phyloP scores from a whole-genome alignment of 2,113 vertebrate species.

The Chlorodrepanis virens region DNA sequence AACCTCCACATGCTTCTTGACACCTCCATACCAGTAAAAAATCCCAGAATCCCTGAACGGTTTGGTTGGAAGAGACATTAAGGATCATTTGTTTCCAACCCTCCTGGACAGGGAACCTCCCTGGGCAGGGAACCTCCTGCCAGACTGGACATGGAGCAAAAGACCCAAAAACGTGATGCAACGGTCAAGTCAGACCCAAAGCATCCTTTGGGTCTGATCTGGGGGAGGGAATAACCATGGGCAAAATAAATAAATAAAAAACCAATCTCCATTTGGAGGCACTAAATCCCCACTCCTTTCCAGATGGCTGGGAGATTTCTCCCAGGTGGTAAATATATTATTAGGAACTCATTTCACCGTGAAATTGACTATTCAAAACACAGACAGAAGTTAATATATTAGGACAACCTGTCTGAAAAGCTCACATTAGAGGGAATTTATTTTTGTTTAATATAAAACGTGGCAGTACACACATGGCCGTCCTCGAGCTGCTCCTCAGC shows the following conservation, averaged over 20 bases:
- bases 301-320: constrained; percentile 85
- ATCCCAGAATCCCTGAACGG: neutral
- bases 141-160: fast-evolving
- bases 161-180: neutral
- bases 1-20: neutral
- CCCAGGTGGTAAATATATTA: constrained; percentile 88
- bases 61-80: neutral
- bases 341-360: constrained; percentile 87
- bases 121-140: neutral
- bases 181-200: neutral
- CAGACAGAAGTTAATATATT: constrained; percentile 86
- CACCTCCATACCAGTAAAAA: neutral
- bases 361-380: constrained; percentile 87
- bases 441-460: constrained; percentile 79
- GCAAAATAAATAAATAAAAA: constrained; percentile 72
- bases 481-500: constrained; percentile 46
- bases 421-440: constrained; percentile 77
- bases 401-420: constrained; percentile 82
- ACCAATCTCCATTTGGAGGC: constrained; percentile 76
- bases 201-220: neutral
- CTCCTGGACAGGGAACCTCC: too few relatives aligned
- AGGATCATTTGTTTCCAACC: neutral
- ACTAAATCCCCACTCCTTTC: constrained; percentile 79
- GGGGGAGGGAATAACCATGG: neutral
- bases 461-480: constrained; percentile 52